Conservation (phyloP, 1,140 invertebrate genomes). For the Brachionus manjavacas region DNA sequence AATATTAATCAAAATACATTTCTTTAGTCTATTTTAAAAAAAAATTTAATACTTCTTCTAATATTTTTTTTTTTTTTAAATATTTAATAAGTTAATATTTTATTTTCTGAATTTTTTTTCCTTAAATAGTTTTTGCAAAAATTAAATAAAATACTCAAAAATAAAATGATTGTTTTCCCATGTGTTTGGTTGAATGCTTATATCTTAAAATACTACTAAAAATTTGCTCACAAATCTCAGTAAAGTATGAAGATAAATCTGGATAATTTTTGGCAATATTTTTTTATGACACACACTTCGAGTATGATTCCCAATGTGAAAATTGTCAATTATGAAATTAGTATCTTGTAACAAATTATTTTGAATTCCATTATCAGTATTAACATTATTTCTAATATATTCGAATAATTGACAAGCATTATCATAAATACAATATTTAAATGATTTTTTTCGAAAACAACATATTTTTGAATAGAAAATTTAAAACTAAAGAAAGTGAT, state of each 20-base stretch:
- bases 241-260: background rate
- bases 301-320: background rate
- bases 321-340: background rate
- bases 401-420: background rate
- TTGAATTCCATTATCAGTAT: background rate
- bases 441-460: background rate
- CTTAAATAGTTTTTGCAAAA: too few species aligned
- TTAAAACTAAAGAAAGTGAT: background rate
- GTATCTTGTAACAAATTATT: too few species aligned
- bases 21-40: too few species aligned
- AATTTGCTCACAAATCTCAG: background rate
- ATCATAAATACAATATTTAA: background rate
- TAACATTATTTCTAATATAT: background rate
- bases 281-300: background rate
- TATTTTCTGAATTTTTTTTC: too few species aligned
- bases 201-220: background rate
- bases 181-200: background rate
- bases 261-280: background rate
- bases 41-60: too few species aligned
- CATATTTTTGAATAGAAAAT: background rate
- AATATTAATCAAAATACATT: too few species aligned
- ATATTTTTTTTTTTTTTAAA: too few species aligned
- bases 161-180: background rate
- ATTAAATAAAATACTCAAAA: too few species aligned
- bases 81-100: too few species aligned